phyloP scores from a whole-genome alignment of 2,888 invertebrate species.

The Frankliniella fusca region DNA sequence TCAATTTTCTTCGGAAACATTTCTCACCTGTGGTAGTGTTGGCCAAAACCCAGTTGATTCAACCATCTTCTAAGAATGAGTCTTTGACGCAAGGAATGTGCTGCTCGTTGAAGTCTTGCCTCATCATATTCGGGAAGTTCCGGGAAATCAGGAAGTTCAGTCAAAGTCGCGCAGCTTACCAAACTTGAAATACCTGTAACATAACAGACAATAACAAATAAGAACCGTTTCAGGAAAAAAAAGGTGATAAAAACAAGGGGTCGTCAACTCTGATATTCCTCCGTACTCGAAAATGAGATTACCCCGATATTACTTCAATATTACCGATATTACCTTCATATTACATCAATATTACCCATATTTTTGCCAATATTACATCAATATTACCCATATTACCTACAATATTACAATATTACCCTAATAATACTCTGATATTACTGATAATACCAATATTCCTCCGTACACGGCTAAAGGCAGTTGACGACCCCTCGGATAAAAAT shows the following conservation, averaged over 20 bases:
- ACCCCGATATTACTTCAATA: too few species aligned
- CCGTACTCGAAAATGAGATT: too few species aligned
- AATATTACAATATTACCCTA: too few species aligned
- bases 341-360: too few species aligned
- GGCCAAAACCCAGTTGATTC: slow-evolving; percentile 46
- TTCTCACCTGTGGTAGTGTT: slow-evolving; percentile 45
- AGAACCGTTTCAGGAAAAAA: slow-evolving; percentile 11
- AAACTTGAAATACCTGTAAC: slow-evolving; percentile 73
- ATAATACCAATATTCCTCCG: too few species aligned
- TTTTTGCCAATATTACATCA: too few species aligned
- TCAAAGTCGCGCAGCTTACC: slow-evolving; percentile 73
- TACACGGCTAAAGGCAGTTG: too few species aligned
- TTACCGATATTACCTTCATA: too few species aligned
- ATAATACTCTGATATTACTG: too few species aligned
- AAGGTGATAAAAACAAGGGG: too few species aligned
- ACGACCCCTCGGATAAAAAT: neutral
- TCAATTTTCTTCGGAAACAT: neutral
- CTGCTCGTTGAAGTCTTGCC: slow-evolving; percentile 75
- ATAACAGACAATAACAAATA: slow-evolving; percentile 35
- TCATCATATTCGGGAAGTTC: slow-evolving; percentile 81
- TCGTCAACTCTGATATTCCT: too few species aligned
- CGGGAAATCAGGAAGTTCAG: slow-evolving; percentile 61
- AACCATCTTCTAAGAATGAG: slow-evolving; percentile 83
- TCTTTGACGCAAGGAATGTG: slow-evolving; percentile 74
- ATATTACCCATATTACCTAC: too few species aligned